Base-by-base conservation (phyloP, 2,797 vertebrate species). In the Neostethus bicornis region DNA sequence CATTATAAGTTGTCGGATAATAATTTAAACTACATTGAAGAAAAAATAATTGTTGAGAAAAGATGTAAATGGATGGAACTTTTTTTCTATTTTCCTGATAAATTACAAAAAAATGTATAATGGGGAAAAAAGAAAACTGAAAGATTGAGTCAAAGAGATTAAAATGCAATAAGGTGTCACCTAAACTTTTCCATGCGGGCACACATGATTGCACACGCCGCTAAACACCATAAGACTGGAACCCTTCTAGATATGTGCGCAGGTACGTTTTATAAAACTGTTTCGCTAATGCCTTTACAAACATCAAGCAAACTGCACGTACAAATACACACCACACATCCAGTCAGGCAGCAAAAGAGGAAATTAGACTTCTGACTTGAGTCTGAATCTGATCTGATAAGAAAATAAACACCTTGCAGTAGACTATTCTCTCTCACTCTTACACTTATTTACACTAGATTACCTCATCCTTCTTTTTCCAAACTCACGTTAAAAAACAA, bases 311-410 rank as follows among this genome's bases (percentile, higher is more conserved):
- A 29, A 31, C 37, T 17, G 37, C 32, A 41, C 8, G 44, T 23
- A 64, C 4, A 42, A n/a, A 29, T 46, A 23, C 21, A 46, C 32
- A 43, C 56, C 31, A 45, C 23, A 23, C 7, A 2, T 28, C 23
- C 45, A 58, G 28, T 17, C 38, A 20, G 52, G 60, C 46, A 57
- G 60, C 42, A 78, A 85, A 85, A 75, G 66, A 80, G 75, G 79
- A 85, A 81, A 82, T 75, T 39, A 68, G 53, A 77, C 59, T 81
- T 66, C 72, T 81, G 80, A 83, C 74, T 77, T 79, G 79, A 66
- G 73, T 76, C 69, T 51, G 61, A 60, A 63, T 85, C 43, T 47
- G 75, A 85, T 82, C 70, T 73, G 75, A 83, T 75, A 81, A 61
- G 52, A 62, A 66, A 73, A 70, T 66, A 66, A 77, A 80, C 74